Evolutionary conservation across 2,113 vertebrate species (phyloP).

Genomic region (Eurypyga helias): DNA sequence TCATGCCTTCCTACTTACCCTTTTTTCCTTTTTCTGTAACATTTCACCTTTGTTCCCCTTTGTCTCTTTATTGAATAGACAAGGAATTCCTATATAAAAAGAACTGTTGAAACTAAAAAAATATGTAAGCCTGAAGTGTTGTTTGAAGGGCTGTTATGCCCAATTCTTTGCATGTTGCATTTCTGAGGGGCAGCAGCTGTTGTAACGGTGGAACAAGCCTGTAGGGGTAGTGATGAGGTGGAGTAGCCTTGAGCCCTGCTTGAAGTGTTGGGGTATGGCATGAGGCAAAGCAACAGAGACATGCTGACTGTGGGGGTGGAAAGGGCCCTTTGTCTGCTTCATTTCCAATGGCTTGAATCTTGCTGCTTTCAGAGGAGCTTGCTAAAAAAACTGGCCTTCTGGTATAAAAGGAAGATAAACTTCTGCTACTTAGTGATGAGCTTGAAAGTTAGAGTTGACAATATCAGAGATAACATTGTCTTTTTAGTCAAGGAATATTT

Average conservation of each 20-base stretch:
- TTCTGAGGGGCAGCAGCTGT: not conserved
- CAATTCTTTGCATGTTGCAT: not conserved
- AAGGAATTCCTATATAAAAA: not conserved
- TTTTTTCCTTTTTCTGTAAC: not conserved
- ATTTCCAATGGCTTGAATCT: not conserved
- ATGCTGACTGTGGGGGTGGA: rapidly evolving
- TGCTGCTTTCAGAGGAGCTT: not conserved
- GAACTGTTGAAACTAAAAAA: not conserved
- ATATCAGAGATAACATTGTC: not conserved
- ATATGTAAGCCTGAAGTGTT: not conserved
- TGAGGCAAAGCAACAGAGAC: not conserved
- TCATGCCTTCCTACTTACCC: not conserved
- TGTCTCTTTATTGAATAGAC: not conserved
- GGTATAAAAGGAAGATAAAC: not conserved
- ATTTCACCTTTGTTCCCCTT: not conserved
- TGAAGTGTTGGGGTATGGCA: rapidly evolving
- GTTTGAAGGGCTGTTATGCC: not conserved
- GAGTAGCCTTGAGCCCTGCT: not conserved
- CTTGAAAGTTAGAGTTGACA: not conserved
- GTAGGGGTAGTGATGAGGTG: not conserved
- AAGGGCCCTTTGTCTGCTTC: not conserved
- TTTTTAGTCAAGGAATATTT: not conserved
- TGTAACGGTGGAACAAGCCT: not conserved
- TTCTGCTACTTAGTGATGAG: not conserved
- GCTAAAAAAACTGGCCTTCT: not conserved